These are phyloP conservation scores for Alca torda DNA, from an alignment of 2,797 vertebrate genomes.

Conservation along the genomic window DNA sequence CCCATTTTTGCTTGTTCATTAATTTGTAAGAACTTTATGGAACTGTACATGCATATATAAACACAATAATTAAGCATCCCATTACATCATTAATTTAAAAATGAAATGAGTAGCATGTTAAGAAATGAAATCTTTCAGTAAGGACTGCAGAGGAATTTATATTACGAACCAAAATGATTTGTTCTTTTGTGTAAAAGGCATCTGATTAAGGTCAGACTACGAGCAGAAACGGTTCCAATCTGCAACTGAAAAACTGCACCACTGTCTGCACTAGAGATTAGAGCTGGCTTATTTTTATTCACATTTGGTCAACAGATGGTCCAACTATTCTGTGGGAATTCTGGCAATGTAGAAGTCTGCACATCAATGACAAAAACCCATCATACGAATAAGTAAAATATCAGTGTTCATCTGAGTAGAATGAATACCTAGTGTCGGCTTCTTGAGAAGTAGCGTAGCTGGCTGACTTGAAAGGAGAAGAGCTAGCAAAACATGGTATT, in stretches of 20 bases:
- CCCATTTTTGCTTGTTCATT: background rate
- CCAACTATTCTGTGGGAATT: constrained; percentile 52
- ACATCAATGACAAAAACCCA: constrained; percentile 30
- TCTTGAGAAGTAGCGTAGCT: background rate
- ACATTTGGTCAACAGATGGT: constrained; percentile 73
- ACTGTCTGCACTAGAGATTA: constrained; percentile 74
- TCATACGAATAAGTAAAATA: constrained; percentile 61
- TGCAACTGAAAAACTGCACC: constrained; percentile 53
- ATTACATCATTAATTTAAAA: constrained; percentile 7
- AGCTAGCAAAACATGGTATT: background rate
- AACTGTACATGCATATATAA: background rate
- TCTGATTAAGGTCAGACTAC: constrained; percentile 72
- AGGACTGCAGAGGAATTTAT: background rate
- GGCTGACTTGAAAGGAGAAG: constrained; percentile 36
- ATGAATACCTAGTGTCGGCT: background rate
- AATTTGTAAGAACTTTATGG: background rate
- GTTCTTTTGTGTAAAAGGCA: constrained; percentile 27
- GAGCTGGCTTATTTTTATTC: constrained; percentile 71
- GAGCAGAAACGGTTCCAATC: constrained; percentile 66
- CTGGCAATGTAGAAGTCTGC: constrained; percentile 11
- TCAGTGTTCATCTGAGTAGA: constrained; percentile 56
- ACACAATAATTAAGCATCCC: constrained; percentile 14
- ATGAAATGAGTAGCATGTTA: background rate
- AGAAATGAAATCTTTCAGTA: background rate
- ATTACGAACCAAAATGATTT: background rate